Percentiles rank a stretch among this genome's conserved stretches.
Conservation (phyloP, 2,113 vertebrate species). For the Hippoglossus stenolepis region DNA sequence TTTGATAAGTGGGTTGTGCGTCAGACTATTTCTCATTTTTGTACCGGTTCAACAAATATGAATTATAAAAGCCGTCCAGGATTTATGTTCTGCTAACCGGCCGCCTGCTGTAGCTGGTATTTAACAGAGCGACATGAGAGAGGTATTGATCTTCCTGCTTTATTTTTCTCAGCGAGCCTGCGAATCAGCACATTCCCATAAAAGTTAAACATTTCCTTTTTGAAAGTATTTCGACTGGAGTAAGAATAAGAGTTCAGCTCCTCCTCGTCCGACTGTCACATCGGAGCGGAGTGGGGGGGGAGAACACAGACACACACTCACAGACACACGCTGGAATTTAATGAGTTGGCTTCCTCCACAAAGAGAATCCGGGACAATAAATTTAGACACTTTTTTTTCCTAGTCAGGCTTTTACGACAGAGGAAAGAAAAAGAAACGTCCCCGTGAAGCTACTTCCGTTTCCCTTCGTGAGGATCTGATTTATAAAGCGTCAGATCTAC, state of each 20-base stretch:
- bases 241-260: neutral
- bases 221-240: slow-evolving; percentile 2
- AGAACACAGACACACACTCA: neutral
- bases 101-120: neutral
- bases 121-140: neutral
- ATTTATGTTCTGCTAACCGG: neutral
- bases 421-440: neutral
- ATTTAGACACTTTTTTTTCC: neutral
- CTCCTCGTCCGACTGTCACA: neutral
- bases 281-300: neutral
- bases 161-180: neutral
- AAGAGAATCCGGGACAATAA: slow-evolving; percentile 18
- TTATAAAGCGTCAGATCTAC: neutral
- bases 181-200: too few species aligned
- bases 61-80: neutral
- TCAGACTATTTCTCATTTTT: too few species aligned
- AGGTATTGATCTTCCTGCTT: neutral
- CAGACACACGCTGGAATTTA: slow-evolving; percentile 20
- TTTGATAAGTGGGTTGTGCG: too few species aligned
- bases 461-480: slow-evolving; percentile 1
- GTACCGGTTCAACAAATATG: neutral
- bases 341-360: slow-evolving; percentile 31
- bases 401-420: slow-evolving; percentile 3
- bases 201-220: neutral
- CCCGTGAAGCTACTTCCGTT: neutral